Evolutionary conservation across 35 echinoderm and acorn worm genomes (phyloP).

Genomic region (Holothuria glaberrima): DNA sequence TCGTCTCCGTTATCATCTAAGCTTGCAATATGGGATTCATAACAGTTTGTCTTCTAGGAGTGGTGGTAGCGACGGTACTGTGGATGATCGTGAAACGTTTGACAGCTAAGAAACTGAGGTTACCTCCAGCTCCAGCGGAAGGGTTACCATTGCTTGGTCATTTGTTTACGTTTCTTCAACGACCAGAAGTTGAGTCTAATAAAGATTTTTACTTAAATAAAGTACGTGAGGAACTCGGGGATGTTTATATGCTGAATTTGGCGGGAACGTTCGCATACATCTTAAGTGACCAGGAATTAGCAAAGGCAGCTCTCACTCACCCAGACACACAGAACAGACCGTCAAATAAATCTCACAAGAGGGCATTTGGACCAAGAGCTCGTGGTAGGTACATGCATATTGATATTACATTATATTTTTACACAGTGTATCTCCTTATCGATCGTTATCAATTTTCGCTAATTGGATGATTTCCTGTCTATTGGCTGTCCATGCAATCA

Average conservation of each 20-base stretch:
- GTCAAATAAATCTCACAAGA: slow-evolving; percentile 43
- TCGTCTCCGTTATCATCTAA: too few species aligned
- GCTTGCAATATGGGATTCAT: background rate
- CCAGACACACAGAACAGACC: slow-evolving; percentile 26
- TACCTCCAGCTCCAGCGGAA: background rate
- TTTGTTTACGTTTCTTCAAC: slow-evolving; percentile 17
- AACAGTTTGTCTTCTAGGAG: background rate
- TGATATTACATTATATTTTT: background rate
- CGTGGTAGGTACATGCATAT: slow-evolving; percentile 23
- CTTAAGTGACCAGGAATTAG: background rate
- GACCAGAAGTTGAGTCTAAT: slow-evolving; percentile 20
- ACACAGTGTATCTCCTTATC: too few species aligned
- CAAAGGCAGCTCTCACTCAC: background rate
- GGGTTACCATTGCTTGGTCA: slow-evolving; percentile 38
- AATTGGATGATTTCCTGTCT: too few species aligned
- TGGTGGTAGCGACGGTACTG: background rate
- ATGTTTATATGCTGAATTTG: slow-evolving; percentile 47
- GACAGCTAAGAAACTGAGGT: slow-evolving; percentile 1
- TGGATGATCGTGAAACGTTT: slow-evolving; percentile 16
- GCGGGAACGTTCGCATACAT: slow-evolving; percentile 41
- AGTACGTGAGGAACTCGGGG: background rate
- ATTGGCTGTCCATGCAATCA: too few species aligned
- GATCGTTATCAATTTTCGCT: too few species aligned
- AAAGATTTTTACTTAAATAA: slow-evolving; percentile 10
- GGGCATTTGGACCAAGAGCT: slow-evolving; percentile 45